Evolutionary conservation across 1,140 invertebrate genomes (phyloP), one percentile per base, ranked within the genome.

Genomic region (Leptinotarsa undecemlineata): DNA sequence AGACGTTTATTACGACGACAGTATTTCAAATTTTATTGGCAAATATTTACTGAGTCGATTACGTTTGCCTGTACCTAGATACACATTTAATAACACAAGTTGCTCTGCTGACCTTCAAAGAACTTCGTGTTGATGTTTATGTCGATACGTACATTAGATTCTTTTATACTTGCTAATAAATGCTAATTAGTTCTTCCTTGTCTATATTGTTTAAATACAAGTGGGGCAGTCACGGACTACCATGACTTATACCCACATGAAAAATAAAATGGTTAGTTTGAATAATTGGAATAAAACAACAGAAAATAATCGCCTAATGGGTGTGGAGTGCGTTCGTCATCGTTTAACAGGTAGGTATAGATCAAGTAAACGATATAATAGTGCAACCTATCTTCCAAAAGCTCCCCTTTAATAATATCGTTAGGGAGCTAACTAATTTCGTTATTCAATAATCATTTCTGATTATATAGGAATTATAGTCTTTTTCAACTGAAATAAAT

Each of bases 161-260:
- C 21, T 66, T 21, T 66, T 33, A 68, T 26, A 68, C 23, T 42
- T 68, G 66, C 66, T 68, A 68, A 68, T 68, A 26, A 20, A 68
- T 68, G 42, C 42, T 68, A 47, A 68, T 47, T n/a, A 68, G 33
- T 68, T 68, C 66, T 68, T 68, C 66, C 66, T 68, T 68, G 66
- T 47, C 66, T 68, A n/a, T 68, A 68, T 48, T 68, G 66, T 68
- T 33, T 47, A 47, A 68, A 42, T 68, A 42, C 42, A 33, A 47
- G 51, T 57, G 17, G 51, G 15, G 51, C 51, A 57, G 13, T 57
- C 51, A 57, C 51, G 51, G 51, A 57, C 51, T 57, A 57, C 13
- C 51, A 57, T 57, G 51, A 57, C 51, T 57, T 57, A 57, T 57
- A 57, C 17, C 51, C 51, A 57, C 51, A 19, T 42, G n/a, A 57